Evolutionary conservation across 2,113 vertebrate genomes (phyloP), one percentile per base, ranked within the genome.

Genomic region (Coptodon bakossiorum): DNA sequence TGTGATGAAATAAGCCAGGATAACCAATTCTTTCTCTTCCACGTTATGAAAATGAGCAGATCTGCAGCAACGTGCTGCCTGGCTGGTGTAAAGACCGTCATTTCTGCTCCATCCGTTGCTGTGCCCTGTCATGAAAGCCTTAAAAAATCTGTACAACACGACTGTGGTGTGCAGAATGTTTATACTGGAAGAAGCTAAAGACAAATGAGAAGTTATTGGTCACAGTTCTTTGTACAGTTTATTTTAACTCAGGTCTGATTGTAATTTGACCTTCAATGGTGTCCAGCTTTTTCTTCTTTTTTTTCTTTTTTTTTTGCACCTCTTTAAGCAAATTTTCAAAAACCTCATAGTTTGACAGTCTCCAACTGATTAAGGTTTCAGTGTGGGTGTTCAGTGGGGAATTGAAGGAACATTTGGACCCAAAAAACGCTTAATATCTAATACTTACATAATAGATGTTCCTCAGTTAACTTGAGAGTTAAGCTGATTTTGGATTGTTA

Each of bases 1-100:
- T 90, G 76, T 57, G 83, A 90, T 87, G 71, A 91, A 94, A 89
- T 84, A 83, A 63, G 82, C 76, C 83, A 59, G 59, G 85, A 83
- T 80, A 81, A 93, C 85, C 61, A 66, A 87, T 87, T 93, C 57
- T 53, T 86, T 50, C 34, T 86, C 86, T 80, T 83, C 84, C 52
- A n/a, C 56, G 86, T 86, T 56, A 85, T 86, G 83, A 91, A 91
- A 84, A 84, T 61, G 82, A 89, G 80, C 24, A 83, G 82, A 92
- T 90, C 54, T 82, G 16, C 22, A 34, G 9, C 80, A 16, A 59
- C 22, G 13, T 71, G 50, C 85, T 24, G 8, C 66, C 13, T 61
- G 5, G 19, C 66, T 27, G 22, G 13, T 45, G 66, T 45, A 4
- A 43, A 27, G 38, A 7, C 5, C 50, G 48, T 81, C 52, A 29